Evolutionary conservation across 2,888 invertebrate genomes (phyloP), one percentile per base, ranked within the genome.

Genomic region (Chrysopilus asiliformis): DNA sequence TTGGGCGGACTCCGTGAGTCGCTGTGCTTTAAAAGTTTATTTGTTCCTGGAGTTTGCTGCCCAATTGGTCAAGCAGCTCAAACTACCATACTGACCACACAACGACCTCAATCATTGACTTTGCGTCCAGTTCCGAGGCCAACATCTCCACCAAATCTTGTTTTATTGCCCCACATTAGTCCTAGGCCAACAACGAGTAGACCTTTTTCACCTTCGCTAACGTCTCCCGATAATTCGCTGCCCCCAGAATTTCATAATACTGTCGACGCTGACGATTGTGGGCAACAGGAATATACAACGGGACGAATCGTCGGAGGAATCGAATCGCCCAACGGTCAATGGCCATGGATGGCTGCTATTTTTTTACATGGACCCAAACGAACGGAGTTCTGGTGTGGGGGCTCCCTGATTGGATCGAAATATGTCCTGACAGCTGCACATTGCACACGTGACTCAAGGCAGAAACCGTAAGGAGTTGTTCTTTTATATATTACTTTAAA

Each of bases 331-430:
- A 78, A 85, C 0, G 91, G 91, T 0, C 76, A 85, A 35, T 90
- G 90, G 87, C 93, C 94, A 0, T 94, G 93, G 93, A 84, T 94
- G 82, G 93, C 86, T 0, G 91, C 91, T 2, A 87, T 91, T 48
- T 91, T 84, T 61, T 68, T 91, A 31, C 86, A 87, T 53, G 89
- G 87, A 7, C 75, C 79, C 24, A 75, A 80, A 49, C 72, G 86
- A 17, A 77, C 83, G 0, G 89, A 89, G 60, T 90, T 89, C 65
- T 90, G 90, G 90, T 93, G 93, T 54, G 91, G 91, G 0, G 93
- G 91, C 2, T 83, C 87, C 0, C 64, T 93, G 29, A 77, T 93
- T 32, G 79, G 80, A n/a, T 66, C 75, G 24, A 71, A 74, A 33
- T 84, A 89, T 54, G 73, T 50, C 53, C 60, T 93, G 5, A 91